Percentiles rank a stretch among this genome's conserved stretches.
Evolutionary conservation across 2,113 vertebrate genomes (phyloP).

Genomic region (Lota lota): DNA sequence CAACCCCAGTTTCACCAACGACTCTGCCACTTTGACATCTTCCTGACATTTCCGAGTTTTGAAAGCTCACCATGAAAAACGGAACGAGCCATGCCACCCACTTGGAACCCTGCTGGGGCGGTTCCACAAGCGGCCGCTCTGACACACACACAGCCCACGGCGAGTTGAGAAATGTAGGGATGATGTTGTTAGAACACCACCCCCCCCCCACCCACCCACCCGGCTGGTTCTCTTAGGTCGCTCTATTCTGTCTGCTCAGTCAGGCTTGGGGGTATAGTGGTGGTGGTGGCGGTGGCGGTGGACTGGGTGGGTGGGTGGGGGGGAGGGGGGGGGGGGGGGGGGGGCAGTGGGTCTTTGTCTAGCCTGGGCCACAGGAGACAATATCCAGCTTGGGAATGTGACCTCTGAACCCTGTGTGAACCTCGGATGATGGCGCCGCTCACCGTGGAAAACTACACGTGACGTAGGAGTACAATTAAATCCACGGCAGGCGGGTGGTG

Average conservation of each 20-base stretch:
- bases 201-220: conserved; percentile 15
- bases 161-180: conserved; percentile 53
- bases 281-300: too few species aligned
- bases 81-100: too few species aligned
- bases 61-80: too few species aligned
- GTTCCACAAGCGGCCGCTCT: too few species aligned
- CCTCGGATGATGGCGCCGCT: conserved; percentile 27
- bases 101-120: too few species aligned
- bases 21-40: too few species aligned
- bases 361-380: conserved; percentile 47
- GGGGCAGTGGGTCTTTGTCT: conserved; percentile 60
- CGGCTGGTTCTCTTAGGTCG: background rate
- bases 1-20: too few species aligned
- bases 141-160: background rate
- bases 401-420: conserved; percentile 55
- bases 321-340: conserved; percentile 42
- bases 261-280: conserved; percentile 36
- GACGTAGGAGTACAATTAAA: background rate
- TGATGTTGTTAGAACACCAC: conserved; percentile 48
- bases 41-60: too few species aligned
- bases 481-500: too few species aligned
- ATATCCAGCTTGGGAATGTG: conserved; percentile 61
- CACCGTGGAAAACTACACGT: conserved; percentile 14
- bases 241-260: conserved; percentile 62
- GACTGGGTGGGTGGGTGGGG: background rate